Evolutionary conservation across 2,797 vertebrate species (phyloP), one percentile per base, ranked within the genome.

Genomic region (Knipowitschia caucasica): DNA sequence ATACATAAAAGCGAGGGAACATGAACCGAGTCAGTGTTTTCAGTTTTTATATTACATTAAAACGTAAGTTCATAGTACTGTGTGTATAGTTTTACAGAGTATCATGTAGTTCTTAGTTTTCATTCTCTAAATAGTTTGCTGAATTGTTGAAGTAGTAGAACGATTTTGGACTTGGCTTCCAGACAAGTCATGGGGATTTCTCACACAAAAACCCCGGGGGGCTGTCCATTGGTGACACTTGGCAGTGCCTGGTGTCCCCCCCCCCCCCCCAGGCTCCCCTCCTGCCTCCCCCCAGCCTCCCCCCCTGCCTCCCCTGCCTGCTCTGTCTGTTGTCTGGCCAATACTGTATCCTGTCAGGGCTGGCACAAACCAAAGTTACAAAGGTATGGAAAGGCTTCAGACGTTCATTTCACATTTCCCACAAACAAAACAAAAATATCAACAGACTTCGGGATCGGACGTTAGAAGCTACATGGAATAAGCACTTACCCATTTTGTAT

Each of bases 151-250:
- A 56, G 55, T 60, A 55, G 25, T 66, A 76, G 63, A 57, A 56
- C 47, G n/a, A 31, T 45, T 52, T 33, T 64, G 70, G 50, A 67
- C 69, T 66, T 62, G 50, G 50, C 55, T 80, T 82, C 66, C 64
- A 73, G 58, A 56, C 71, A 78, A 73, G 50, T 66, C 75, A 78
- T 77, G 55, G 75, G 63, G 73, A 69, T 76, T 89, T 90, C 87
- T 89, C 89, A 89, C 87, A 84, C 85, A 45, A 73, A 82, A 85
- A 78, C 80, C 66, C 69, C 71, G 62, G 77, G 74, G 53, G 77
- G 59, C 67, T 68, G 56, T 83, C 59, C 61, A 75, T 61, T 73
- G 76, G 62, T 66, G 71, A 75, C 39, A 67, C 60, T 86, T 89
- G 86, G 88, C 86, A 86, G 75, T 64, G 66, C 50, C 25, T 38